Percentiles rank a stretch among this genome's conserved stretches.
Conservation (phyloP, 2,797 vertebrate genomes). For the Chaetodon trifasciatus region DNA sequence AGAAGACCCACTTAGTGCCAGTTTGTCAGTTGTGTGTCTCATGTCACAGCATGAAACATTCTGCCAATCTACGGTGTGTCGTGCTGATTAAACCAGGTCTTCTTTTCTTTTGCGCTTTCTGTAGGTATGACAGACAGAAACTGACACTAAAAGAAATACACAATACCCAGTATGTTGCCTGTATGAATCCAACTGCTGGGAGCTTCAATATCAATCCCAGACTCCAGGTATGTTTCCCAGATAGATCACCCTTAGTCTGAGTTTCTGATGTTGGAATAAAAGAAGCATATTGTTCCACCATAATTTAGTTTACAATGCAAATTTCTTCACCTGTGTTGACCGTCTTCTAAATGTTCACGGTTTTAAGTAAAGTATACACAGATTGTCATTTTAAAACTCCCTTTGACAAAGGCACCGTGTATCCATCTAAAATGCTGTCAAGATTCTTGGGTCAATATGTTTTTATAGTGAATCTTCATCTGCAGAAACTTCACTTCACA, state of each 20-base stretch:
- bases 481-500: conserved; percentile 12
- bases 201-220: conserved; percentile 87
- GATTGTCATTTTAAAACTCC: background rate
- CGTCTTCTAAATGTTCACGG: background rate
- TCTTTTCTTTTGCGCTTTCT: conserved; percentile 8
- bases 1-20: conserved; percentile 37
- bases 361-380: background rate
- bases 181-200: conserved; percentile 88
- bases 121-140: conserved; percentile 88
- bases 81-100: background rate
- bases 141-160: conserved; percentile 85
- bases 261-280: conserved; percentile 7
- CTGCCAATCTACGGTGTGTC: background rate
- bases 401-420: background rate
- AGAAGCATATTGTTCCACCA: background rate
- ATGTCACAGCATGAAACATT: conserved; percentile 2
- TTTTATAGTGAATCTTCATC: background rate
- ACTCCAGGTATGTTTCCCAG: conserved; percentile 81
- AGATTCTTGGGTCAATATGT: background rate
- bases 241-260: background rate
- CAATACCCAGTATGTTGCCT: conserved; percentile 86
- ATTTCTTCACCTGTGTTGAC: background rate
- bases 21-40: background rate
- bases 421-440: background rate
- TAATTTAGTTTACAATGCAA: conserved; percentile 8